phyloP scores from a whole-genome alignment of 2,113 vertebrate genomes.

The Phalacrocorax carbo region DNA sequence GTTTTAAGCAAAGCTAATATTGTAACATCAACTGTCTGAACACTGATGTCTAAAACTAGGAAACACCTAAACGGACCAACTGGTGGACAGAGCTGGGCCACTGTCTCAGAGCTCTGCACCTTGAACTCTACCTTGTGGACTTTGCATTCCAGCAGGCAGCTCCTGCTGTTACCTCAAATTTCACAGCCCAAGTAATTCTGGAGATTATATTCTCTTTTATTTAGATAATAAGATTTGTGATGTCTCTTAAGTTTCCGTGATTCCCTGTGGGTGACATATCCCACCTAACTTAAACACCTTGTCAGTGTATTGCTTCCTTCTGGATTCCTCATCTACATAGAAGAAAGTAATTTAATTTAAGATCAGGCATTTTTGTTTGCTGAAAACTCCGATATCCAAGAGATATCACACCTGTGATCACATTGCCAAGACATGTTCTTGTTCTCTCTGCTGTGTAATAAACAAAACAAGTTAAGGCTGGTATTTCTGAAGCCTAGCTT shows the following conservation, averaged over 20 bases:
- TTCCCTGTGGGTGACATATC: neutral
- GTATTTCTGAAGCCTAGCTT: neutral
- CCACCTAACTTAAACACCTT: neutral
- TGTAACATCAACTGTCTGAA: neutral
- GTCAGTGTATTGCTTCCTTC: neutral
- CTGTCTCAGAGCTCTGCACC: neutral
- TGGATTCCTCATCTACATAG: neutral
- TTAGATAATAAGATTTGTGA: neutral
- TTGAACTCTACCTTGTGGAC: neutral
- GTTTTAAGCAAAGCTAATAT: neutral
- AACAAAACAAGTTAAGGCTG: slow-evolving; percentile 31
- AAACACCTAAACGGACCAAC: neutral
- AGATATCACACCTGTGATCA: slow-evolving; percentile 31
- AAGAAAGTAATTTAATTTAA: slow-evolving; percentile 25
- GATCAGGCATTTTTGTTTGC: neutral
- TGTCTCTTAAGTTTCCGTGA: neutral
- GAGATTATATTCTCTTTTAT: neutral
- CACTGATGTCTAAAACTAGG: neutral
- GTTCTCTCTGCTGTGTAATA: slow-evolving; percentile 12
- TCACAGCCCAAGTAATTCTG: neutral
- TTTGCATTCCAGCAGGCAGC: neutral
- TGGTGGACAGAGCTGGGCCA: neutral
- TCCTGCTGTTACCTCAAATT: neutral
- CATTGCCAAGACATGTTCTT: slow-evolving; percentile 30
- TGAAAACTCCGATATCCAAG: neutral